Conservation (phyloP, 2,888 invertebrate species). For the Meteorus cinctellus region DNA sequence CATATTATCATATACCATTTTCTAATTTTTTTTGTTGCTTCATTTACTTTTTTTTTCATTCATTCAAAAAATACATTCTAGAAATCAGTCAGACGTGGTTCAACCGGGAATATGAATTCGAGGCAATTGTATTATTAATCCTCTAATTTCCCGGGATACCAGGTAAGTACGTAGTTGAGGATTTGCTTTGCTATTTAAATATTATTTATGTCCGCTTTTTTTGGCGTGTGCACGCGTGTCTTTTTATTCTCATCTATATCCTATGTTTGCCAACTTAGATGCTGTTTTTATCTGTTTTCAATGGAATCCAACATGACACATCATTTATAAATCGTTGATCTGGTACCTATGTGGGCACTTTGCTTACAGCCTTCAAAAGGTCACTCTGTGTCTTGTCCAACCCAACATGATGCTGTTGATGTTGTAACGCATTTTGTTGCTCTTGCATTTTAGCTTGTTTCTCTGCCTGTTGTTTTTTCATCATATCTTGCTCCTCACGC, state of each 20-base stretch:
- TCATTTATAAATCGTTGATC: conserved; percentile 45
- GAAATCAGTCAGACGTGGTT: conserved; percentile 69
- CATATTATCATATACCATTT: conserved; percentile 18
- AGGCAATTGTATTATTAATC: conserved; percentile 40
- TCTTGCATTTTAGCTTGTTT: conserved; percentile 88
- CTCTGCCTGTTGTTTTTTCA: conserved; percentile 92
- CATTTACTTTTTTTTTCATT: conserved; percentile 47
- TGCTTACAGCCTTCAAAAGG: conserved; percentile 84
- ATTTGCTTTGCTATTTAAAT: conserved; percentile 49
- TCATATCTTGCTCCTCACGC: conserved; percentile 91
- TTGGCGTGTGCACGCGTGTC: conserved; percentile 27
- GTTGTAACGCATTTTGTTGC: conserved; percentile 81
- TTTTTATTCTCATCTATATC: conserved; percentile 38
- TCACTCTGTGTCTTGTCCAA: conserved; percentile 84
- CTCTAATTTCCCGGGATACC: conserved; percentile 57
- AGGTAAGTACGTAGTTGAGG: conserved; percentile 71
- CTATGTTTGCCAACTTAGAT: conserved; percentile 10
- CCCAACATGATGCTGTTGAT: conserved; percentile 84
- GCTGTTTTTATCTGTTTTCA: neutral
- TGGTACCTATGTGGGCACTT: conserved; percentile 84
- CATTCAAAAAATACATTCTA: conserved; percentile 68
- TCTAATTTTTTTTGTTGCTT: conserved; percentile 38
- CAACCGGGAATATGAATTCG: conserved; percentile 16
- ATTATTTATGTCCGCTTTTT: conserved; percentile 29
- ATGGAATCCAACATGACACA: conserved; percentile 2